Evolutionary conservation across 2,113 vertebrate genomes (phyloP), one percentile per base, ranked within the genome.

Genomic region (Anguilla rostrata): DNA sequence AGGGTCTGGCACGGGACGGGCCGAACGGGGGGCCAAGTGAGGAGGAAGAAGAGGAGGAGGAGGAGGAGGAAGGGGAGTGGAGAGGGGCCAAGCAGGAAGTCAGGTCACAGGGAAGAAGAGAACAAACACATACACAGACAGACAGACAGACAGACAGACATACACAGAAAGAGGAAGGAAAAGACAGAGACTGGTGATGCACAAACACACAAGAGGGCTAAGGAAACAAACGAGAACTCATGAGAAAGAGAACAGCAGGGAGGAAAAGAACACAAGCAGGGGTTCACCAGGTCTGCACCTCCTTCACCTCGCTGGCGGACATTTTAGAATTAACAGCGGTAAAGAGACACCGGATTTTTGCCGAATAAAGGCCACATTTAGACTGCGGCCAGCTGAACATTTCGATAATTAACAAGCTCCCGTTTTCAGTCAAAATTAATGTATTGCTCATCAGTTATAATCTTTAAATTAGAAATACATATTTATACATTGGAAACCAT

Each of bases 1-100:
- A 95, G 91, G 95, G 96, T 92, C 96, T 97, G 93, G 81, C 90
- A 88, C 92, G 12, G 81, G 81, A 34, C 91, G 87, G 66, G 89
- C 84, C 66, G 86, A 87, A 88, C 84, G 88, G 86, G 90, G 90
- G 87, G 78, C 85, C 90, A 88, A 89, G 89, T 84, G 91, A 87
- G 91, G 87, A 91, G 86, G 41, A n/a, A 41, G 66, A 4, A 88
- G 82, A 46, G 80, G 80, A 46, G 80, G 80, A 26, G 40, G 16
- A 14, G 41, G 80, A 81, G 41, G 39, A 1, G 43, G 41, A 3
- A 16, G 39, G 18, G 39, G 80, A n/a, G 20, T 6, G 26, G 26
- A 8, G 34, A 40, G 88, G 89, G 90, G 87, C 86, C 84, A 85
- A 84, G 18, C 85, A 87, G 82, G 82, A 85, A 29, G 85, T 57